Evolutionary conservation across 92 coral and sea anemone species (phyloP).

Genomic region (Isaurus tuberculatus): DNA sequence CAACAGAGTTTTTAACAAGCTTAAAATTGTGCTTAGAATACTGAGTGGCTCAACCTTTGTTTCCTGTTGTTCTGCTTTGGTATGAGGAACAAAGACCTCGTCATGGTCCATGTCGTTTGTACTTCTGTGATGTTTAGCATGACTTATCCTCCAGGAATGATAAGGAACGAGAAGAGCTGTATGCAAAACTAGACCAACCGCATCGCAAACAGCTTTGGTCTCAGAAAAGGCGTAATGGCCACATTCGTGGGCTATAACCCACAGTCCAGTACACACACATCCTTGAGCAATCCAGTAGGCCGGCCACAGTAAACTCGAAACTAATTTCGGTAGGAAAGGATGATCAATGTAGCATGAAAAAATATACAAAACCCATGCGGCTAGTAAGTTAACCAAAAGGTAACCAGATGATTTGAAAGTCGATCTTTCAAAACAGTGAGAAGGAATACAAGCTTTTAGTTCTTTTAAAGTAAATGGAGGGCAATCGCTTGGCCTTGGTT

Average conservation of each 20-base stretch:
- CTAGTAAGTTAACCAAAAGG: conserved; percentile 41
- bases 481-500: conserved; percentile 53
- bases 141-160: conserved; percentile 76
- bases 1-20: conserved; percentile 37
- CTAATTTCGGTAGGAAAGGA: conserved; percentile 37
- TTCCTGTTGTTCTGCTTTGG: conserved; percentile 39
- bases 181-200: conserved; percentile 61
- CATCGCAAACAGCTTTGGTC: conserved; percentile 58
- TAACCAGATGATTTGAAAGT: conserved; percentile 57
- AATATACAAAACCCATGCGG: conserved; percentile 34
- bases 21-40: not conserved
- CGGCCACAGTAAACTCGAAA: conserved; percentile 59
- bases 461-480: conserved; percentile 72
- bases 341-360: conserved; percentile 48
- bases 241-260: conserved; percentile 76
- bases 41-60: conserved; percentile 17
- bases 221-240: conserved; percentile 73
- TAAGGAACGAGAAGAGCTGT: conserved; percentile 65
- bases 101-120: conserved; percentile 69
- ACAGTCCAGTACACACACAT: conserved; percentile 60
- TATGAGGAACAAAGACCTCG: conserved; percentile 69
- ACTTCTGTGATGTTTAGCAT: conserved; percentile 71
- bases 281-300: conserved; percentile 68
- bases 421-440: conserved; percentile 67
- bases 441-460: conserved; percentile 61